phyloP scores from a whole-genome alignment of 1,140 invertebrate genomes.

The Drosophila pandora region DNA sequence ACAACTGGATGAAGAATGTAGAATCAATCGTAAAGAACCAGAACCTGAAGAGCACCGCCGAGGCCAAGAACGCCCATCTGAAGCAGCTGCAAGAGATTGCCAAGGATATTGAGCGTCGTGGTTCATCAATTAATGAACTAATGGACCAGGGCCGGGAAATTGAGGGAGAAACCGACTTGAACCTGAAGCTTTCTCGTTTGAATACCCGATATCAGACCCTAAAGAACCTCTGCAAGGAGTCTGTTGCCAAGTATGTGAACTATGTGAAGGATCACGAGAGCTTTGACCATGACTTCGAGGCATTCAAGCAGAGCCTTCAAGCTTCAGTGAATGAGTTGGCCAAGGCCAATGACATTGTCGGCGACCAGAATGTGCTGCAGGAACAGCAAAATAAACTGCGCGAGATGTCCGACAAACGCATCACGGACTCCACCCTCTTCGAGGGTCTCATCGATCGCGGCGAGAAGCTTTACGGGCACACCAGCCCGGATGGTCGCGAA shows the following conservation, averaged over 20 bases:
- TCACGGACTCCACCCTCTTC: conserved; percentile 92
- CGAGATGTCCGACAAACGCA: conserved; percentile 91
- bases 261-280: conserved; percentile 93
- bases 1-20: conserved; percentile 92
- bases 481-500: conserved; percentile 96
- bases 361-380: conserved; percentile 93
- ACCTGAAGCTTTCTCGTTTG: conserved; percentile 90
- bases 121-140: conserved; percentile 88
- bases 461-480: conserved; percentile 96
- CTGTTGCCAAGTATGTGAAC: conserved; percentile 90
- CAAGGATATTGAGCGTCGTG: conserved; percentile 89
- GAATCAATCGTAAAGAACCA: conserved; percentile 95
- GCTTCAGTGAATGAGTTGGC: conserved; percentile 89
- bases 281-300: conserved; percentile 91
- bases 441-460: conserved; percentile 94
- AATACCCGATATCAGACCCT: conserved; percentile 93
- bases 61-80: conserved; percentile 92
- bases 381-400: conserved; percentile 93
- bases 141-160: conserved; percentile 89
- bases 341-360: conserved; percentile 92
- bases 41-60: conserved; percentile 93
- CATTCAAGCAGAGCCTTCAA: conserved; percentile 91
- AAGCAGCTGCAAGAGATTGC: conserved; percentile 91
- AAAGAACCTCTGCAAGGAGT: conserved; percentile 92
- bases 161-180: conserved; percentile 91